Base-by-base conservation (phyloP, 2,797 vertebrate species). In the Sebastes taczanowskii region DNA sequence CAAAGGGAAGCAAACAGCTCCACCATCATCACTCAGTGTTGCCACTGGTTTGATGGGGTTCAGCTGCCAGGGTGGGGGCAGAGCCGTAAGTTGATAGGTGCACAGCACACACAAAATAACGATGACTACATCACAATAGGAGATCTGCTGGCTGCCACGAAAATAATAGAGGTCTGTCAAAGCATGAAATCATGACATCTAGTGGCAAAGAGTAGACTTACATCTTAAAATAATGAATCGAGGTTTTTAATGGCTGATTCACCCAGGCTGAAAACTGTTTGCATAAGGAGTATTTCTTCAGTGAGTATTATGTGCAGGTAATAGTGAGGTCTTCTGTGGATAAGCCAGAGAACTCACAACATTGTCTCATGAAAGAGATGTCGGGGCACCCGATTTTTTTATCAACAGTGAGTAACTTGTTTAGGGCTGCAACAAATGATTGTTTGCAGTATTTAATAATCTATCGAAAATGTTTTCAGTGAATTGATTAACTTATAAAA, bases 111-210 rank as follows among this genome's bases (percentile, higher is more conserved):
- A 55, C 42, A 23, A 27, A 70, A 52, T 14, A 55, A 81, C 63
- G 75, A 77, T 29, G 18, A 83, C 9, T 35, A 73, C 61, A 66
- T 70, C 20, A 71, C 25, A 42, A 29, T 10, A 59, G 11, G 16
- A 59, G 62, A 75, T 49, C 35, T 2, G 29, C 55, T 5, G 23
- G 42, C 32, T 46, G 20, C 55, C 20, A 53, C 0, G 2, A 42
- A 18, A 53, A 25, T 20, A 20, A 30, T 11, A 25, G 13, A 68
- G 46, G 7, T 23, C 25, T 22, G 8, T 72, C 10, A 52, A 77
- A 73, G 16, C 60, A 27, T 46, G n/a, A 82, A 74, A 78, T 22
- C 3, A 38, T 11, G 73, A 63, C 84, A 69, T 67, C 84, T 75
- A 79, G 71, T 79, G 80, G 58, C 49, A 32, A 68, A 67, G 7